Conservation (phyloP, 2,888 invertebrate species). For the Pardosa pseudoannulata region DNA sequence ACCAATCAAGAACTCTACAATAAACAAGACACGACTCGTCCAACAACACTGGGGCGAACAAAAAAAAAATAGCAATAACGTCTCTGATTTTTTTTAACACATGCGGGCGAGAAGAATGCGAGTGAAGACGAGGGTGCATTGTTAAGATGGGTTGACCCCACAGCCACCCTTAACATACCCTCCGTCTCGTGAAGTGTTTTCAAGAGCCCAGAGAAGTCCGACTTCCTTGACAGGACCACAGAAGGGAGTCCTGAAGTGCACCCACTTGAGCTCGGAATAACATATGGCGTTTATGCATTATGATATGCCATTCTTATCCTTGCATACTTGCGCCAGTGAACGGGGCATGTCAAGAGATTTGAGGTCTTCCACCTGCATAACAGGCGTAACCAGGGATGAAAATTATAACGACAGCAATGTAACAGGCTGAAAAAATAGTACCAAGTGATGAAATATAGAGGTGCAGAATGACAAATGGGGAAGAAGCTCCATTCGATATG, state of each 20-base stretch:
- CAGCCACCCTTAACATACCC: slow-evolving; percentile 27
- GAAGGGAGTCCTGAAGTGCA: slow-evolving; percentile 37
- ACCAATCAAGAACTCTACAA: slow-evolving; percentile 27
- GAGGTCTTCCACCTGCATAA: slow-evolving; percentile 55
- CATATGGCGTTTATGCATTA: slow-evolving; percentile 62
- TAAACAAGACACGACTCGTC: not conserved
- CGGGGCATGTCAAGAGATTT: slow-evolving; percentile 23
- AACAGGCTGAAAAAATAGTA: slow-evolving; percentile 13
- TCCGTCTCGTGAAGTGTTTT: slow-evolving; percentile 41
- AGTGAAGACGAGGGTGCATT: slow-evolving; percentile 31
- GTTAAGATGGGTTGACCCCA: slow-evolving; percentile 64
- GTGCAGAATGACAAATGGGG: slow-evolving; percentile 1
- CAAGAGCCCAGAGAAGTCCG: slow-evolving; percentile 50
- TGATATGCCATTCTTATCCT: slow-evolving; percentile 56
- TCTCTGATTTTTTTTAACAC: not conserved
- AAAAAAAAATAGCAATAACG: not conserved
- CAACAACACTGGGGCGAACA: not conserved
- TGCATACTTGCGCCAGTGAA: not conserved
- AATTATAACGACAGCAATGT: slow-evolving; percentile 3
- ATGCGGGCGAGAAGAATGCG: slow-evolving; percentile 28
- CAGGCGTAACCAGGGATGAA: not conserved
- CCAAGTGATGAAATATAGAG: slow-evolving; percentile 12
- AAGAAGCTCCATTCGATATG: not conserved
- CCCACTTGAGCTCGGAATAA: slow-evolving; percentile 49
- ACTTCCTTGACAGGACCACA: slow-evolving; percentile 43